Base-by-base conservation (phyloP, 2,797 vertebrate genomes). In the Myotis vivesi region DNA sequence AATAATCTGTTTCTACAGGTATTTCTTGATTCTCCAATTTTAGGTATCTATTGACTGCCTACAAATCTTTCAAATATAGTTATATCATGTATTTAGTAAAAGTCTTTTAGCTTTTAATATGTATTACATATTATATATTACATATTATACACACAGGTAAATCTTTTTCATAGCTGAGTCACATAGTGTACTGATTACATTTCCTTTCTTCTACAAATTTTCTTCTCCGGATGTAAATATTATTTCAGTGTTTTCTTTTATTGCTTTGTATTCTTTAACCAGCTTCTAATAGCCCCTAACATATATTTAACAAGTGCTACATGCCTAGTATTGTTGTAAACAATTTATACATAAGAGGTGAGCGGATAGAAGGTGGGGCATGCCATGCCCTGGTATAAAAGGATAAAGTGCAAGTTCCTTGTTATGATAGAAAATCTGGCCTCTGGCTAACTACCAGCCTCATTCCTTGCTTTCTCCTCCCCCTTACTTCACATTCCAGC, bases 11-110 rank as follows among this genome's bases (percentile, higher is more conserved):
- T 80, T 87, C 62, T 77, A 91, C 11, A 89, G 38, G 4, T 23
- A 33, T 73, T 91, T 84, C 23, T 93, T 88, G 53, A 69, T n/a
- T 84, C 86, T 82, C 55, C n/a, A 41, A 49, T 51, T 94, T 88
- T 55, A 55, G 38, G 19, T 93, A n/a, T 71, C 64, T 75, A 62
- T 30, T 72, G 20, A 66, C 80, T 79, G 4, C 38, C 49, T 71
- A 89, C 22, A 55, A 69, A 66, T 83, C n/a, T 92, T 91, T 62
- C 30, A 83, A 89, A 49, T 92, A n/a, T 30, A 75, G 13, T 55
- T 71, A 16, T 69, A 55, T 44, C 33, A 16, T 12, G 1, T 68
- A 53, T n/a, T 92, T 84, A n/a, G 13, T 64, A 71, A 80, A 84
- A 81, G 82, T 3, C 6, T 49, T 93, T 89, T n/a, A 36, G 6